Evolutionary conservation across 2,113 vertebrate species (phyloP).

Genomic region (Chloroceryle aenea): DNA sequence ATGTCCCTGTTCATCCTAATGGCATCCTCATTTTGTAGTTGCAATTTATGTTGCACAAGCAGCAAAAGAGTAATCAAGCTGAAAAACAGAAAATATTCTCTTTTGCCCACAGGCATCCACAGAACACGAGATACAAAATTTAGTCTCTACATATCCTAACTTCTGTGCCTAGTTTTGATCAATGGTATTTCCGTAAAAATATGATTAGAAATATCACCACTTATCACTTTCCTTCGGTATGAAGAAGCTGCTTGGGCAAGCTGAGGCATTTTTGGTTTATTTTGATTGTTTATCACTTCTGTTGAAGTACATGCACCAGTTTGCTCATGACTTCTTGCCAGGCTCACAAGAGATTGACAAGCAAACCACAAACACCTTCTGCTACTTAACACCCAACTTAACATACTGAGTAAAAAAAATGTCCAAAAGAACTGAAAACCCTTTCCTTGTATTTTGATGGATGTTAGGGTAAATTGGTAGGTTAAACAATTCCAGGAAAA

Average conservation of each 20-base stretch:
- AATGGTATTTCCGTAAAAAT: neutral
- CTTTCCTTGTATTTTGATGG: neutral
- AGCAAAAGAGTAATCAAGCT: conserved; percentile 29
- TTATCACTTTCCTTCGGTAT: neutral
- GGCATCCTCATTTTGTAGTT: neutral
- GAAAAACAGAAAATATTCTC: conserved; percentile 6
- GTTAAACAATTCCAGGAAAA: neutral
- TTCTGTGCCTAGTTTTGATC: neutral
- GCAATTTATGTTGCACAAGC: neutral
- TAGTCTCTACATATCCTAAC: neutral
- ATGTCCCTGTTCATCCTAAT: neutral
- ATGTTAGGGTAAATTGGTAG: neutral
- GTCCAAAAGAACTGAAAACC: neutral
- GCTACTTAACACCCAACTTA: conserved; percentile 4
- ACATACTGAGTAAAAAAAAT: neutral
- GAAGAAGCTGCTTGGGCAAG: neutral
- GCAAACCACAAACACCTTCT: conserved; percentile 41
- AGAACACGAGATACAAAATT: neutral
- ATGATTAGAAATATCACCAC: neutral
- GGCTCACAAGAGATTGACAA: neutral
- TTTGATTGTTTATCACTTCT: neutral
- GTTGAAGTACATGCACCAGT: neutral
- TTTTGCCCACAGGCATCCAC: neutral
- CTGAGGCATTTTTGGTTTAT: neutral
- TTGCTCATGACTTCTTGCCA: conserved; percentile 13